Conservation (phyloP, 1,140 invertebrate species). For the Cephus cinctus region DNA sequence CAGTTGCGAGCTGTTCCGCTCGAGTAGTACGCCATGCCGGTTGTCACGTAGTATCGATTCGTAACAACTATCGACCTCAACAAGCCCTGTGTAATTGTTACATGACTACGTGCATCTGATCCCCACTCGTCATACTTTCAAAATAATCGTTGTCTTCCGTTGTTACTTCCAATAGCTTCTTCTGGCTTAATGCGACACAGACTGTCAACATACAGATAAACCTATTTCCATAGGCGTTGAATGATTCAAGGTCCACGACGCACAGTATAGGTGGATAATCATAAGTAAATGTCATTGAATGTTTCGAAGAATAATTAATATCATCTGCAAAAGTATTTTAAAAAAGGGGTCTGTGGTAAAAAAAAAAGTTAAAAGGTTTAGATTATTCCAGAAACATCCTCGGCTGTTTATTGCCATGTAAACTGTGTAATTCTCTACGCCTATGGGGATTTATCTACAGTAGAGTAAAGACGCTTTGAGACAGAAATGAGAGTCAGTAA, state of each 20-base stretch:
- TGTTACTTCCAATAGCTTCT: neutral
- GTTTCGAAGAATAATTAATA: too few relatives aligned
- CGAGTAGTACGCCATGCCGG: constrained; percentile 9
- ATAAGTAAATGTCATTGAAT: too few relatives aligned
- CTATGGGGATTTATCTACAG: constrained; percentile 9
- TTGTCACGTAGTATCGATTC: constrained; percentile 18
- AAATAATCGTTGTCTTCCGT: constrained; percentile 1
- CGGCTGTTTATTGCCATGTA: neutral
- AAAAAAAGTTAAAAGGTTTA: neutral
- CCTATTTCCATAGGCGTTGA: neutral
- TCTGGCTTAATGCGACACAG: neutral
- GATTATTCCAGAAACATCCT: neutral
- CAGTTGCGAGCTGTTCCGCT: neutral
- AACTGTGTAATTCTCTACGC: neutral
- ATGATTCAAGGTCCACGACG: too few relatives aligned
- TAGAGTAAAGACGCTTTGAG: constrained; percentile 7
- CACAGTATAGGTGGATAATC: too few relatives aligned
- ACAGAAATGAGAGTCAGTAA: neutral
- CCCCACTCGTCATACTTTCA: neutral
- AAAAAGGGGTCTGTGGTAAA: neutral
- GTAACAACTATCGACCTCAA: constrained; percentile 1
- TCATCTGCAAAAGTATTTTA: too few relatives aligned
- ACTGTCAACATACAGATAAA: neutral
- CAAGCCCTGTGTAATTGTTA: neutral
- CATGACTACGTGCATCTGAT: constrained; percentile 7